Base-by-base conservation (phyloP, 2,888 invertebrate genomes). In the Sarcophaga carnaria region DNA sequence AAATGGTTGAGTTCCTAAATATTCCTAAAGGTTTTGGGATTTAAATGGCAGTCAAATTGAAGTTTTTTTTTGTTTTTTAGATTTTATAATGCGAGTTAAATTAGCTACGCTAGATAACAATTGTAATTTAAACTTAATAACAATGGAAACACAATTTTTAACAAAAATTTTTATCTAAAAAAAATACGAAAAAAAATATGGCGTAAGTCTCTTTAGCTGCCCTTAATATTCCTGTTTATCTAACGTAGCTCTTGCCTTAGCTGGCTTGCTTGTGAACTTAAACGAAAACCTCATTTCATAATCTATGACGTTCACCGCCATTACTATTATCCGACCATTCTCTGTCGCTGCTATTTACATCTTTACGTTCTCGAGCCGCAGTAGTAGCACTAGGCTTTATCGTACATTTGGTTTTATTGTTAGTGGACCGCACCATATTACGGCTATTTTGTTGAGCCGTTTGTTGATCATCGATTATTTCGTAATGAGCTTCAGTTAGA, bases 401-500 rank as follows among this genome's bases (percentile, higher is more conserved):
- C 47, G 80, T 22, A 8, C 82, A 54, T 83, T 88, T 87, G 10
- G 82, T 27, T 77, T 88, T 88, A 25, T 82, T 88, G 22, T 82
- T 87, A 10, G 49, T 66, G 27, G 88, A 75, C 64, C 89, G 69
- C 60, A 22, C 62, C 20, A 82, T 77, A 79, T 80, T 86, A 54
- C 86, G 85, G 64, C 77, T 60, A 83, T 85, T 59, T 85, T 75
- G 87, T 37, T 62, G 70, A 10, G 12, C 27, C 11, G 74, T 27
- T 59, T 86, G 83, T 77, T 86, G 76, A 69, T 93, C 93, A 83
- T 93, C 92, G 89, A 93, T 93, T 89, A 93, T 90, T 90, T 96
- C 96, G 90, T 96, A 96, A 89, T 96, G 95, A 1, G 95, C 95
- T 88, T 95, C 95, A 0, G 95, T 95, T 0, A 95, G 95, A 74